Base-by-base conservation (phyloP, 2,888 invertebrate genomes). In the Resseliella maxima region DNA sequence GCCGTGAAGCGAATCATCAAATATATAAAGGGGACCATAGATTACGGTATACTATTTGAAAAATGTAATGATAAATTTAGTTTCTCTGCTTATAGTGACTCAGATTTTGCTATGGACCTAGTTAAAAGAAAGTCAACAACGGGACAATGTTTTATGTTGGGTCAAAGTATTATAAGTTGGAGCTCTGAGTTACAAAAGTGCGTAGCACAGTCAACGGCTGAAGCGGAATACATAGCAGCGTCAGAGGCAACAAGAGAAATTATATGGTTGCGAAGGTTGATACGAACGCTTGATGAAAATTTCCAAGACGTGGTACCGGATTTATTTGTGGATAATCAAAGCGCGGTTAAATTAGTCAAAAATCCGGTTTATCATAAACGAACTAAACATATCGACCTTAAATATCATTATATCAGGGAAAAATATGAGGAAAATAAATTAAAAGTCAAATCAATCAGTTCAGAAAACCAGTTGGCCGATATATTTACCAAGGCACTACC, bases 161-260 rank as follows among this genome's bases (percentile, higher is more conserved):
- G 36, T 2, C 18, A 41, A 24, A 85, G 64, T 27, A 85, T 86
- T 18, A 85, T 87, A 21, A 85, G 50, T 18, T 87, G 87, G 87
- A 27, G 21, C n/a, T 86, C 85, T 64, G 72, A 86, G 72, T 59
- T 27, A 45, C 87, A 87, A 72, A 54, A 59, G n/a, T 85, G 85
- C 0, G 86, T 86, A 15, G 87, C 87, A 21, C 38, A 85, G 21
- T 85, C 85, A 24, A 46, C 38, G 5, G 41, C 85, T 0, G 86
- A 86, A 59, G 86, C 86, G 6, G 87, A 87, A 81, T 87, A 87
- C 72, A 86, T 86, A 54, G 86, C 86, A n/a, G 18, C 86, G 18
- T 72, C 85, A 46, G 27, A 72, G 10, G 86, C 86, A 12, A 6
- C 85, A 31, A 81, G 31, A 59, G 87, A 87, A 86, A 59, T 54